Conservation (phyloP, 2,113 vertebrate species). For the Panthera uncia region DNA sequence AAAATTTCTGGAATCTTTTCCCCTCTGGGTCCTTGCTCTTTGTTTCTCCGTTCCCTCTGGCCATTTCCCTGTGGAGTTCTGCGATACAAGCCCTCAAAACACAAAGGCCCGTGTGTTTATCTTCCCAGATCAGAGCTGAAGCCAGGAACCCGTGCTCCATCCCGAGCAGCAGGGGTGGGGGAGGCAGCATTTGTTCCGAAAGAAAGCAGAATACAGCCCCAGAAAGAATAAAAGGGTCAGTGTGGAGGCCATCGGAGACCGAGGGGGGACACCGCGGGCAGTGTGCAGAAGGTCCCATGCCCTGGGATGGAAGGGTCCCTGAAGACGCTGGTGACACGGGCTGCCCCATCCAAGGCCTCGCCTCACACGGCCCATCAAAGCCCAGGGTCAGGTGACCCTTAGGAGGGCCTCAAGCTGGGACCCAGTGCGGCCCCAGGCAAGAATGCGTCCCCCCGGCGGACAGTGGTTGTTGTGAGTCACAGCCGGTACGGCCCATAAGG, state of each 20-base stretch:
- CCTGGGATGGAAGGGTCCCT: background rate
- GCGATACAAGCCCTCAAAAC: background rate
- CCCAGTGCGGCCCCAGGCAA: background rate
- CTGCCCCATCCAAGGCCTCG: background rate
- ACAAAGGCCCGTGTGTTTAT: background rate
- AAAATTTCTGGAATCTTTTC: background rate
- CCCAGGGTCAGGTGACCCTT: background rate
- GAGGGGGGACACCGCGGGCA: background rate
- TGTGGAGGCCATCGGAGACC: background rate
- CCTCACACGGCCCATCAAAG: background rate
- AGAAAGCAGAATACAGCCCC: background rate
- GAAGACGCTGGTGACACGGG: background rate
- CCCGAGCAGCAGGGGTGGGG: background rate
- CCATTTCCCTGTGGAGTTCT: background rate
- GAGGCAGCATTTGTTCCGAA: background rate
- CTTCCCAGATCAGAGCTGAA: background rate
- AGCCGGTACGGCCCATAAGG: accelerated
- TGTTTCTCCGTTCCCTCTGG: background rate
- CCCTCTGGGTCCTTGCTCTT: background rate
- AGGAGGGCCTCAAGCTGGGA: accelerated
- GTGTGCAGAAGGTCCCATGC: too few species aligned
- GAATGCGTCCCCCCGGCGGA: accelerated
- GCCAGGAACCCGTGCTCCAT: accelerated
- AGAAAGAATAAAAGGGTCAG: background rate
- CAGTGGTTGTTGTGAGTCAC: accelerated